These are phyloP conservation scores for Monodelphis domestica DNA, from an alignment of 2,797 vertebrate genomes.

Conservation along the genomic window DNA sequence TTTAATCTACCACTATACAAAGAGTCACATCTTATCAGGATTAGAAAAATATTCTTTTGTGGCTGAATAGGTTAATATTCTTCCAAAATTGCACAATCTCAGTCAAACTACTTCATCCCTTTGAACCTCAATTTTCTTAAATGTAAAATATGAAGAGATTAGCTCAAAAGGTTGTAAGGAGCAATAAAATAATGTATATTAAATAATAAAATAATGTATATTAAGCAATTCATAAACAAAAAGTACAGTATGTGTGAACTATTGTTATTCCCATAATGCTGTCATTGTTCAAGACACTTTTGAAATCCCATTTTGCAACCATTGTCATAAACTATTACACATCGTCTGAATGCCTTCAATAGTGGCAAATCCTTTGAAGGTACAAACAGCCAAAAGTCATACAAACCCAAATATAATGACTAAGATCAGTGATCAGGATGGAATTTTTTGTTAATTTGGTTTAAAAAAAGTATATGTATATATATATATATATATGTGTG, in stretches of 20 bases:
- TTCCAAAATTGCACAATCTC: not conserved
- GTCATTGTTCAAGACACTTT: not conserved
- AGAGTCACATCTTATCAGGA: not conserved
- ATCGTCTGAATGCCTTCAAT: not conserved
- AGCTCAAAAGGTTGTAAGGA: not conserved
- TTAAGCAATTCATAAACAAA: not conserved
- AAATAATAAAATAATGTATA: not conserved
- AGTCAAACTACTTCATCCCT: not conserved
- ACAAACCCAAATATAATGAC: not conserved
- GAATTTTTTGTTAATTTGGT: not conserved
- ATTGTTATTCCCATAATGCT: not conserved
- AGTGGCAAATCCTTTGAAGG: not conserved
- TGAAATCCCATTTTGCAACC: not conserved
- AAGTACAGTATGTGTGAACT: not conserved
- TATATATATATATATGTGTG: too few species aligned
- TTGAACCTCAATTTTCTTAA: not conserved
- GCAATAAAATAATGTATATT: not conserved
- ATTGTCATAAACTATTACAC: not conserved
- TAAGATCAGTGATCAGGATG: not conserved
- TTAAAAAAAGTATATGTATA: not conserved
- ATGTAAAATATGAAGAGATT: not conserved
- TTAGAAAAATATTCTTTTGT: not conserved
- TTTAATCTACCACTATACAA: not conserved
- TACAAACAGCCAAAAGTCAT: not conserved
- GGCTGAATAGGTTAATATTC: not conserved